These are phyloP conservation scores for Crambe crambe DNA, from an alignment of 37 sponge, comb jelly and placozoan genomes.

Conservation along the genomic window DNA sequence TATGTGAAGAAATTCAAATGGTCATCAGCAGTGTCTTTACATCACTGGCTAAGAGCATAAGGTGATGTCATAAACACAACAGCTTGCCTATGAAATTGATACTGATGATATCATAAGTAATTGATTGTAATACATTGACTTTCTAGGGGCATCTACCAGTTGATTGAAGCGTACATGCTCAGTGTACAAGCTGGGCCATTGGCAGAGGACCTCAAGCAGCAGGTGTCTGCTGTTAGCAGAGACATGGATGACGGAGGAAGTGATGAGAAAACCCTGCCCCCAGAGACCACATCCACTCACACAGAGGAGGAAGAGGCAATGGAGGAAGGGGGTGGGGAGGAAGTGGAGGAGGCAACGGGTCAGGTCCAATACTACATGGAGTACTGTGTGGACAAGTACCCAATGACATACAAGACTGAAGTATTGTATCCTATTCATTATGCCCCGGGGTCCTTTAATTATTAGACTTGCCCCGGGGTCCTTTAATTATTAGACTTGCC, in stretches of 20 bases:
- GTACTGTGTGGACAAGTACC: conserved; percentile 60
- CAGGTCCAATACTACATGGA: conserved; percentile 60
- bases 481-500: no score
- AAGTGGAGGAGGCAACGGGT: conserved; percentile 14
- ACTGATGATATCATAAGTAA: no score
- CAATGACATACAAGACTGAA: conserved; percentile 20
- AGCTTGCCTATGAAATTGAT: no score
- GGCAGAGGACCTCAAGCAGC: neutral
- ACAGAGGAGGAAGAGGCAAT: no score
- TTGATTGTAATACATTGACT: no score
- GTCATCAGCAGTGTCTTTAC: no score
- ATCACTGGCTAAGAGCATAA: no score
- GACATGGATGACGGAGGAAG: neutral
- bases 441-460: no score
- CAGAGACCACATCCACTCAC: neutral
- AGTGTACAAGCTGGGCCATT: neutral
- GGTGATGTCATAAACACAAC: no score
- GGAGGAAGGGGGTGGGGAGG: neutral
- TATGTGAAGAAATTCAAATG: no score
- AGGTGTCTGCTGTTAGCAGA: neutral
- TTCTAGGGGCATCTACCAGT: conserved; percentile 5
- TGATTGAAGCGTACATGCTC: conserved; percentile 13
- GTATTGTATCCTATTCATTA: conserved; percentile 34
- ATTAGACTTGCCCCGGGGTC: no score
- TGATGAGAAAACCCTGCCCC: neutral